Conservation (phyloP, 2,113 vertebrate species). For the Albula goreensis region DNA sequence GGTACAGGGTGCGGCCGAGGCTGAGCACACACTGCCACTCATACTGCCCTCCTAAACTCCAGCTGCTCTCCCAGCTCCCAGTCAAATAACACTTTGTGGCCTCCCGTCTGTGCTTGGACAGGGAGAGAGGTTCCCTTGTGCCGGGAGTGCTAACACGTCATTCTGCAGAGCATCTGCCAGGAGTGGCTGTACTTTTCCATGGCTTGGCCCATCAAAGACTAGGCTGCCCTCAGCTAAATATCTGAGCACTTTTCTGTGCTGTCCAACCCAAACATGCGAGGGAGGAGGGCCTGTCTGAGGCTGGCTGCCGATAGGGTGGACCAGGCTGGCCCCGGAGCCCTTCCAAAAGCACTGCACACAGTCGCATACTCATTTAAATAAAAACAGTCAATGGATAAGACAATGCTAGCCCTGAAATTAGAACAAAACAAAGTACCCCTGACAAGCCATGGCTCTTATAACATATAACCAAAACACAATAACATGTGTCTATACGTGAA, state of each 20-base stretch:
- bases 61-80: slow-evolving; percentile 28
- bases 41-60: slow-evolving; percentile 22
- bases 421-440: too few relatives aligned
- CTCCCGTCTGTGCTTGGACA: slow-evolving; percentile 11
- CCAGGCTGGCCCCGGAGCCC: not conserved
- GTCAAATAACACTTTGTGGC: slow-evolving; percentile 34
- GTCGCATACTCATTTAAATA: too few relatives aligned
- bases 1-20: too few relatives aligned
- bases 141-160: slow-evolving; percentile 44
- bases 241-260: slow-evolving; percentile 21
- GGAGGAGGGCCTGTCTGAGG: slow-evolving; percentile 9
- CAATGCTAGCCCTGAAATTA: too few relatives aligned
- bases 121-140: slow-evolving; percentile 54
- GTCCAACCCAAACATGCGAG: slow-evolving; percentile 36
- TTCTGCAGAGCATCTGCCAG: slow-evolving; percentile 36
- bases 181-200: slow-evolving; percentile 58
- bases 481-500: too few relatives aligned
- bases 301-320: slow-evolving; percentile 2
- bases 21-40: not conserved
- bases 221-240: slow-evolving; percentile 33
- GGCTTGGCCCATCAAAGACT: slow-evolving; percentile 27
- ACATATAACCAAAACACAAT: too few relatives aligned
- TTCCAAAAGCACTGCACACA: too few relatives aligned
- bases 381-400: too few relatives aligned
- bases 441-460: too few relatives aligned